Conservation (phyloP, 2,113 vertebrate genomes). For the Picathartes gymnocephalus region DNA sequence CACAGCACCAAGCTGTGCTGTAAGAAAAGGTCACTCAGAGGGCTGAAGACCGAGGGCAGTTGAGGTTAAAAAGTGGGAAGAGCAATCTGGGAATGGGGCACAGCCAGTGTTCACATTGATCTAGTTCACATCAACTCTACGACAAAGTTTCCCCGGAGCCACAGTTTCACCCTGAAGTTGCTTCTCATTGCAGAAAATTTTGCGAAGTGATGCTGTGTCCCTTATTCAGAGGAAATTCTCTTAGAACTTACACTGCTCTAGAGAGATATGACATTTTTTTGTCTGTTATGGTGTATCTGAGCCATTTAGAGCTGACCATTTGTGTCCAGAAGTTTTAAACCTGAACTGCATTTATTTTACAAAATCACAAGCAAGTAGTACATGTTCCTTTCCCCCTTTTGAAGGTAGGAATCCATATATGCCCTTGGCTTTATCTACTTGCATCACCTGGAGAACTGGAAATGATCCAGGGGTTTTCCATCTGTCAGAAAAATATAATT, state of each 20-base stretch:
- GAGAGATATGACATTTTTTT: not conserved
- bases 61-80: not conserved
- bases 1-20: not conserved
- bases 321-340: not conserved
- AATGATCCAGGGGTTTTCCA: not conserved
- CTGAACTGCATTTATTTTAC: not conserved
- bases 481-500: not conserved
- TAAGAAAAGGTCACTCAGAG: not conserved
- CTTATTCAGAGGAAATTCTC: not conserved
- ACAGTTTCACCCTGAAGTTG: not conserved
- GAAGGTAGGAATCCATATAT: not conserved
- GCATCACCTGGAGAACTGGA: not conserved
- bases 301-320: not conserved
- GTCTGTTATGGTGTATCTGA: not conserved
- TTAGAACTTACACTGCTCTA: not conserved
- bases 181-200: not conserved
- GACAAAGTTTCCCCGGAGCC: not conserved
- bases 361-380: not conserved
- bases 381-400: not conserved
- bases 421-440: not conserved
- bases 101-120: not conserved
- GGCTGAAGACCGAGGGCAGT: not conserved
- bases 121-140: not conserved
- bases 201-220: not conserved
- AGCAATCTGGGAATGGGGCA: not conserved